Conservation (phyloP, 1,140 invertebrate genomes). For the Monomorium pharaonis region DNA sequence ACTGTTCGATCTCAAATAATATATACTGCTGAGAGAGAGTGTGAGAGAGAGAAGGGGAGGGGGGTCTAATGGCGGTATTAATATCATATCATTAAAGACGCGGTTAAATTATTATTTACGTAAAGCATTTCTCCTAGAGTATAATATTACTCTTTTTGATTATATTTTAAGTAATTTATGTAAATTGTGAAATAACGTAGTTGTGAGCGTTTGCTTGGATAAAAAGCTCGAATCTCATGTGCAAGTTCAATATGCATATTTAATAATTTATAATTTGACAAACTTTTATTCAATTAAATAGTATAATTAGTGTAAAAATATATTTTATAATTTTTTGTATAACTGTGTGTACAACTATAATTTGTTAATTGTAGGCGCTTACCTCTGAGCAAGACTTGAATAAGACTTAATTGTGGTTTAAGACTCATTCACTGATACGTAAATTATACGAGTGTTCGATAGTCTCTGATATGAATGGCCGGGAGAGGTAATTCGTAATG, state of each 20-base stretch:
- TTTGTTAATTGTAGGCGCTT: background rate
- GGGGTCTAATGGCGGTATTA: background rate
- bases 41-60: too few species aligned
- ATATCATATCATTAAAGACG: background rate
- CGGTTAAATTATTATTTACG: background rate
- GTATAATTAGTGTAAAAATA: background rate
- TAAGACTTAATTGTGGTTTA: background rate
- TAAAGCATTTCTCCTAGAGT: background rate
- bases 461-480: background rate
- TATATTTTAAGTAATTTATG: constrained; percentile 7
- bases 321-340: background rate
- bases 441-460: constrained; percentile 25
- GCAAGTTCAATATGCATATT: background rate
- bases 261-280: background rate
- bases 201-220: background rate
- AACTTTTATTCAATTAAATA: background rate
- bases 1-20: background rate
- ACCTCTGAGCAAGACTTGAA: background rate
- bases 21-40: background rate
- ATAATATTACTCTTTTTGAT: background rate
- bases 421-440: background rate
- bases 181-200: background rate
- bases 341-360: background rate
- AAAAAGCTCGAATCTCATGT: background rate
- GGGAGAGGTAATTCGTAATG: constrained; percentile 6